Percentiles rank a stretch among this genome's conserved stretches.
Conservation (phyloP, 2,797 vertebrate genomes). For the Falco naumanni region DNA sequence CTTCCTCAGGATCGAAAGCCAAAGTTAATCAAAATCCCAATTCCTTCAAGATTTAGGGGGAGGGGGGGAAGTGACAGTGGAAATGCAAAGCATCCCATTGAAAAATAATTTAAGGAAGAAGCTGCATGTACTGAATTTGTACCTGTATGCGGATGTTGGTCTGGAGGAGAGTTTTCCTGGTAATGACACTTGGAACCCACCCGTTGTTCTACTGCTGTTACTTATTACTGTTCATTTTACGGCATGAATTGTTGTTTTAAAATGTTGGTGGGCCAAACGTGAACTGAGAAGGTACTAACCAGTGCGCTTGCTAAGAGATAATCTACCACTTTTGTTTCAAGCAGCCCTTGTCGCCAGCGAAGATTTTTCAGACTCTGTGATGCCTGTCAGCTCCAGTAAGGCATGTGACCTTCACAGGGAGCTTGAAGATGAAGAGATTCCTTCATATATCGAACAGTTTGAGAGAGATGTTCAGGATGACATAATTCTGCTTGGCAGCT, state of each 20-base stretch:
- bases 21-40: not conserved
- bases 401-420: constrained; percentile 52
- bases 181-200: not conserved
- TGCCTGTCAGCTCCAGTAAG: constrained; percentile 59
- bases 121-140: not conserved
- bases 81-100: not conserved
- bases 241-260: not conserved
- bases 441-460: constrained; percentile 83
- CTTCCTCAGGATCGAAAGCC: not conserved
- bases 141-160: not conserved
- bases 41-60: not conserved
- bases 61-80: accelerated
- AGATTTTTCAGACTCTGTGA: not conserved
- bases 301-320: not conserved
- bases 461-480: constrained; percentile 86
- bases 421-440: constrained; percentile 78
- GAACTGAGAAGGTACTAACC: not conserved
- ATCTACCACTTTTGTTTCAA: constrained; percentile 19
- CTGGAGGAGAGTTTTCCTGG: not conserved
- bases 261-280: not conserved
- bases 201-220: not conserved
- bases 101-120: not conserved
- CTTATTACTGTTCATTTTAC: not conserved
- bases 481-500: constrained; percentile 88
- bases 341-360: constrained; percentile 7